These are phyloP conservation scores for Linnaemya vulpina DNA, from an alignment of 2,888 invertebrate species.

Conservation along the genomic window DNA sequence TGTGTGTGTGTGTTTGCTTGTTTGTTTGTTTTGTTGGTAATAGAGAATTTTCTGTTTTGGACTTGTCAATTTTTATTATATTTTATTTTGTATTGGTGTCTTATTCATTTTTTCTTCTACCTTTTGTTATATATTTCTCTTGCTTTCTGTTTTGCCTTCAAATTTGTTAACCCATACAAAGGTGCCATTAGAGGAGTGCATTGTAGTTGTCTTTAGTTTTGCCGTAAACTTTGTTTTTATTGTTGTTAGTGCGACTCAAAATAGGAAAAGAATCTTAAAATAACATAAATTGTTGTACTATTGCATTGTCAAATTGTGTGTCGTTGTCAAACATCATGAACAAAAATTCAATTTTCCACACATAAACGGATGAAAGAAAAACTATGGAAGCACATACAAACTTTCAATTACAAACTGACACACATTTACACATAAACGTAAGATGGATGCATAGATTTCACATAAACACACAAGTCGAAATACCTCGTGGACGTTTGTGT, in stretches of 20 bases:
- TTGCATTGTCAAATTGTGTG: slow-evolving; percentile 68
- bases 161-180: slow-evolving; percentile 22
- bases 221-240: slow-evolving; percentile 34
- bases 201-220: slow-evolving; percentile 57
- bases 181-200: slow-evolving; percentile 55
- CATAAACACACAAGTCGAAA: neutral
- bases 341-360: slow-evolving; percentile 70
- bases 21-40: slow-evolving; percentile 14
- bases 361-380: slow-evolving; percentile 22
- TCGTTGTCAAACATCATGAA: slow-evolving; percentile 68
- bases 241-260: slow-evolving; percentile 41
- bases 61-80: slow-evolving; percentile 57
- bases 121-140: too few species aligned
- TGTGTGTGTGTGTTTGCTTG: neutral
- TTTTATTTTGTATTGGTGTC: slow-evolving; percentile 26
- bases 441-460: neutral
- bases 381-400: neutral
- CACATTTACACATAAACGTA: neutral
- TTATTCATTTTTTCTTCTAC: slow-evolving; percentile 29
- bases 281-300: slow-evolving; percentile 68
- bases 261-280: slow-evolving; percentile 62
- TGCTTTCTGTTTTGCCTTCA: slow-evolving; percentile 4
- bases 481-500: slow-evolving; percentile 22
- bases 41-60: slow-evolving; percentile 56
- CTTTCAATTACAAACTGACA: neutral